These are phyloP conservation scores for Spea hammondii DNA, from an alignment of 2,797 vertebrate genomes.

Conservation along the genomic window DNA sequence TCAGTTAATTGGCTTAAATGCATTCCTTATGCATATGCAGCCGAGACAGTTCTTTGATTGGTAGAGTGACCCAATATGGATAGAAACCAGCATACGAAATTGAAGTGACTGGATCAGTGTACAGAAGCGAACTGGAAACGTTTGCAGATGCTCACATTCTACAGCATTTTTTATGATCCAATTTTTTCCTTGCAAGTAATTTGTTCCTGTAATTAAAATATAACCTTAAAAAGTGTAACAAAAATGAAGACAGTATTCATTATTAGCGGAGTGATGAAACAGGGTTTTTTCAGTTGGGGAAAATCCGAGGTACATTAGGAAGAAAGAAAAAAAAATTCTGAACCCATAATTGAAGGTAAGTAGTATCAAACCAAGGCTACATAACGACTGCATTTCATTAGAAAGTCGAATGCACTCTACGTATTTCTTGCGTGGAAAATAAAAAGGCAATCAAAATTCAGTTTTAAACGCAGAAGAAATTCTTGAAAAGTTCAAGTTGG, in stretches of 20 bases:
- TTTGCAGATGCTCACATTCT: not conserved
- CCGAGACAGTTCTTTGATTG: not conserved
- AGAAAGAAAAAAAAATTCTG: constrained; percentile 57
- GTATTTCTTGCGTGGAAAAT: constrained; percentile 64
- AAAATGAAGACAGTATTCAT: constrained; percentile 27
- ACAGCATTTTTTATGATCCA: not conserved
- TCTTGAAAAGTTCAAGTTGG: constrained; percentile 63
- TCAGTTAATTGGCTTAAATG: no score
- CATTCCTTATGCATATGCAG: not conserved
- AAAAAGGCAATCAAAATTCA: constrained; percentile 65
- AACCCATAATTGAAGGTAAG: constrained; percentile 65
- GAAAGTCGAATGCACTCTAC: constrained; percentile 63
- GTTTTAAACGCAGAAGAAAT: constrained; percentile 66
- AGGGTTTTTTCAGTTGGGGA: constrained; percentile 45
- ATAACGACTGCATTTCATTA: constrained; percentile 69
- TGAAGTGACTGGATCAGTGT: no score
- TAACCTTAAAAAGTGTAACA: constrained; percentile 45
- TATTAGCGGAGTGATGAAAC: constrained; percentile 55
- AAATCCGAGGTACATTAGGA: constrained; percentile 49
- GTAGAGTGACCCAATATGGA: not conserved
- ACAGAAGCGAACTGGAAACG: not conserved
- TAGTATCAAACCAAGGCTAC: constrained; percentile 66
- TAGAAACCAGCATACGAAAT: not conserved
- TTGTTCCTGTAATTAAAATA: constrained; percentile 59
- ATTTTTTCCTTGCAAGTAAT: constrained; percentile 4